Evolutionary conservation across 2,797 vertebrate genomes (phyloP).

Genomic region (Clarias platycephalus): DNA sequence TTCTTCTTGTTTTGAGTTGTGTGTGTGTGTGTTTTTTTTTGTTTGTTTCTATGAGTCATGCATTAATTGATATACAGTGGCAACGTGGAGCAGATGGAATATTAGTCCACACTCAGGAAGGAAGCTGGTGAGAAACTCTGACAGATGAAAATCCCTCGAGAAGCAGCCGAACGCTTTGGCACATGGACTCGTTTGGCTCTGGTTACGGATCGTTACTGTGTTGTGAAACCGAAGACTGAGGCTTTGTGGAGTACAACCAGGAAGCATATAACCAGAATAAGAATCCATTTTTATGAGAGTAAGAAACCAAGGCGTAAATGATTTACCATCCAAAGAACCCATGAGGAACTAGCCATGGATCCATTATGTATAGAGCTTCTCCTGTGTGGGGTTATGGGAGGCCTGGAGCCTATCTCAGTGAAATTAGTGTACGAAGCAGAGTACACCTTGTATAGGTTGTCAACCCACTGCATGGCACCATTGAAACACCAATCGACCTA

Average conservation of each 20-base stretch:
- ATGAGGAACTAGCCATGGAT: not conserved
- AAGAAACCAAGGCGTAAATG: not conserved
- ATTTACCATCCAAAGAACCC: not conserved
- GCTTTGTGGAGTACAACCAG: not conserved
- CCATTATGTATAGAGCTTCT: too few species aligned
- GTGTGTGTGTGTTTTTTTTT: not conserved
- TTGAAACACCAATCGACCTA: too few species aligned
- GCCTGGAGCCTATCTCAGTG: too few species aligned
- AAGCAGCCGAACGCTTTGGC: conserved; percentile 49
- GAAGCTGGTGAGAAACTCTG: conserved; percentile 32
- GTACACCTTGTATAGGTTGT: too few species aligned
- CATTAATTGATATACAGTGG: conserved; percentile 38
- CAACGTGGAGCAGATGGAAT: conserved; percentile 46
- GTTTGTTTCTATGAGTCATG: conserved; percentile 28
- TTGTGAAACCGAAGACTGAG: conserved; percentile 2
- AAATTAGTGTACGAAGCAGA: too few species aligned
- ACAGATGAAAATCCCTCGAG: conserved; percentile 49
- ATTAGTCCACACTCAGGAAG: conserved; percentile 33
- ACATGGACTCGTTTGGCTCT: conserved; percentile 39
- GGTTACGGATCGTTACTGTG: conserved; percentile 10
- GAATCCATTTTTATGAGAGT: not conserved
- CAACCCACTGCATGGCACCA: too few species aligned
- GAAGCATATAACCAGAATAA: not conserved
- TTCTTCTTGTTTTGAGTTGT: not conserved
- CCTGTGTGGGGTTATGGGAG: too few species aligned